Evolutionary conservation across 2,797 vertebrate genomes (phyloP), one percentile per base, ranked within the genome.

Genomic region (Eurystomus glaucurus): DNA sequence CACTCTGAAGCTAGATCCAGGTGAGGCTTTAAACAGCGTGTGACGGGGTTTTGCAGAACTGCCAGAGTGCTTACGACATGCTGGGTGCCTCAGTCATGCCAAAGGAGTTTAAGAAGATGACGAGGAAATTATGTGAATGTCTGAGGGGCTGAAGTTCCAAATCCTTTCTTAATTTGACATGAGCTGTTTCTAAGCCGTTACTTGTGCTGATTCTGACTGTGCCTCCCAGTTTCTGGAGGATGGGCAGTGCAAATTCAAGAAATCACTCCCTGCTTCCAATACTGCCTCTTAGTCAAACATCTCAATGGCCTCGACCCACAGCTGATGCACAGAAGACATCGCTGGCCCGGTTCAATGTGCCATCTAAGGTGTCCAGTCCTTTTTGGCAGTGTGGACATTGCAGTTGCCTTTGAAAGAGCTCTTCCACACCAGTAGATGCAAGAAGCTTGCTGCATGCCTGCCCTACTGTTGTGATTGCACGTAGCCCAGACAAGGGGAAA

Each of bases 401-500:
- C 31, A 33, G 35, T 22, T 76, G 64, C 33, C 31, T 74, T 85
- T 81, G 35, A 46, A 81, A 70, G 50, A 68, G 17, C 17, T 69
- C 50, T 71, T 88, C 58, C 31, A 22, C 33, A 60, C 21, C 0
- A 0, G 2, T 21, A 2, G 11, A 16, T 57, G 46, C 68, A 52
- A 76, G 60, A 84, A 78, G 45, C 28, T 84, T 79, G 50, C 50
- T 72, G 51, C 37, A 3, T 15, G 23, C 39, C 28, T 81, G 33
- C 77, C 48, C n/a, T 43, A 15, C 29, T 1, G 0, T 21, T 78
- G 29, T 0, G 0, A 43, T 35, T 35, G 29, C 22, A 55, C 1
- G 0, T n/a, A 54, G 35, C 33, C 50, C 43, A 92, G 20, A 8
- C 4, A 3, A 7, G 12, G 16, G 16, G 19, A 7, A 57, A 28